Percentiles rank a stretch among this genome's conserved stretches.
Conservation (phyloP, 2,113 vertebrate genomes). For the Chauna torquata region DNA sequence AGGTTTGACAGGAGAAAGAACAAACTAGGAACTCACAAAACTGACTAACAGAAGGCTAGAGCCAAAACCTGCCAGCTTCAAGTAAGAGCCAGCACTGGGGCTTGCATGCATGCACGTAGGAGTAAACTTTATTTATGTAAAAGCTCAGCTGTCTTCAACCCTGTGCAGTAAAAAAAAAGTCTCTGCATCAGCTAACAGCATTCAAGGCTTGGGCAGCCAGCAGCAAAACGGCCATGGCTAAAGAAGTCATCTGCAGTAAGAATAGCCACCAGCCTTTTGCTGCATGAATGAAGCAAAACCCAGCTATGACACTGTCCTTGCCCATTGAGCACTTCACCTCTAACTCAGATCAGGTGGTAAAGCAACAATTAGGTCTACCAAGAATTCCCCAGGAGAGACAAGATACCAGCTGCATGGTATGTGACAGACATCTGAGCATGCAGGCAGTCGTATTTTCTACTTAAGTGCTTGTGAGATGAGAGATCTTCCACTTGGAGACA, state of each 20-base stretch:
- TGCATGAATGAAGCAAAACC: background rate
- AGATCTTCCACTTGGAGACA: background rate
- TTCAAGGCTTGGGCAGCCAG: background rate
- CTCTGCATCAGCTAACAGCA: background rate
- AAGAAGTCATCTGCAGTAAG: background rate
- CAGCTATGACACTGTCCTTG: background rate
- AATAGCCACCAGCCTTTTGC: background rate
- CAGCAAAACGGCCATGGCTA: background rate
- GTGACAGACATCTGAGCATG: rapidly evolving
- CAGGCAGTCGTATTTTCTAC: background rate
- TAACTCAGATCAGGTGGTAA: background rate
- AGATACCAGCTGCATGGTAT: background rate
- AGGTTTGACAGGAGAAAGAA: slow-evolving; percentile 11
- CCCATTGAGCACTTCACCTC: background rate
- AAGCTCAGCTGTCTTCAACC: background rate
- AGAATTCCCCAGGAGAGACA: background rate
- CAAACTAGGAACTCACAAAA: background rate
- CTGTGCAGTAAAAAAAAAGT: background rate
- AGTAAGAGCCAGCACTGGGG: background rate
- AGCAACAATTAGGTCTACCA: background rate
- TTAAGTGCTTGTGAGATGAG: background rate
- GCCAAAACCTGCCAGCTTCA: background rate
- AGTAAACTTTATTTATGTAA: slow-evolving; percentile 3
- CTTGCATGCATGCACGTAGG: background rate
- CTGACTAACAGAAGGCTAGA: background rate